Evolutionary conservation across 2,888 invertebrate genomes (phyloP), one percentile per base, ranked within the genome.

Genomic region (Iselma pallidipennis): DNA sequence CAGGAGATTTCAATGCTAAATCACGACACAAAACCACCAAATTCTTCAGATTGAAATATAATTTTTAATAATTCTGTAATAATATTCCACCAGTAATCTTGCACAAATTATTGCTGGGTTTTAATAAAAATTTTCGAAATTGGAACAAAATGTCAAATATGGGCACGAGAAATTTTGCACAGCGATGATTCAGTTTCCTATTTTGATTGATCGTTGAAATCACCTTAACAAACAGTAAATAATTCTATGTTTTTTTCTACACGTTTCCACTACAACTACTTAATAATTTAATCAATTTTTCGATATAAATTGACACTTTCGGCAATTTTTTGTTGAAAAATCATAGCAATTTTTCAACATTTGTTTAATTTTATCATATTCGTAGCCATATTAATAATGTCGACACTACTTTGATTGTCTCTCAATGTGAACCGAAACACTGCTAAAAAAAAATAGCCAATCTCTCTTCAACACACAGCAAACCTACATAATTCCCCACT

Each of bases 361-460:
- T 31, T 31, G 51, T 28, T 31, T 57, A 49, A 61, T 42, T 37
- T 54, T 50, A 54, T 59, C 16, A 50, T 28, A 58, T 50, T 55
- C 48, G 48, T 12, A 42, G 53, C 56, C 60, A 63, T 63, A 54
- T 61, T 60, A 57, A 19, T 7, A 21, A 51, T 55, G 55, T 48
- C 56, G 42, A 55, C 52, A 57, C 61, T 53, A 52, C 57, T 57
- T 21, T 19, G 7, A 19, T 9, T 25, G 29, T n/a, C 45, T 23
- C 21, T 21, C 19, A 49, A n/a, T 48, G 51, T 55, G 51, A 54
- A 58, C 53, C 50, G 54, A 59, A 53, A 59, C 62, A 59, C 62
- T 62, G 49, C 21, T 45, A 45, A 45, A 45, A 21, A 45, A 4
- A 5, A 45, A n/a, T n/a, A 45, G 12, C 12, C 45, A 45, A 45